Base-by-base conservation (phyloP, 2,888 invertebrate species). In the Aspidiotus rigidus region DNA sequence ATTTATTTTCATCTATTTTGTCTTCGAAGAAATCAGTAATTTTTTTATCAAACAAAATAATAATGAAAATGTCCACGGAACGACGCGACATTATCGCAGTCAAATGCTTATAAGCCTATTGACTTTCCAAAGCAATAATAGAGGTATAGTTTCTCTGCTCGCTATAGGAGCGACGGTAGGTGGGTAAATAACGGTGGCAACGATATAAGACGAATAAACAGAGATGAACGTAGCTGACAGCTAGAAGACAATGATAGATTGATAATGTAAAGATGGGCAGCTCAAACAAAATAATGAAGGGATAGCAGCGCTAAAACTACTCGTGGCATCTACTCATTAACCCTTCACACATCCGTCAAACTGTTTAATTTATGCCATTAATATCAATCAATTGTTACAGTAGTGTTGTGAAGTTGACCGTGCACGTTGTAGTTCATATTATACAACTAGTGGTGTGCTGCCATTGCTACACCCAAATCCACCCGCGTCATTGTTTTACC, bases 361-460 rank as follows among this genome's bases (percentile, higher is more conserved):
- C 56, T 66, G 56, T 66, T 66, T 66, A 66, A 66, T 66, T 66
- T 66, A 66, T 66, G 64, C 64, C 57, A 66, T 66, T 66, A 66
- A 66, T 66, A 67, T 67, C 67, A 67, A 67, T 67, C 67, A 67
- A 60, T 39, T 49, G 44, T n/a, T 59, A 28, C 28, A 59, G 6
- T 13, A 59, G 17, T 17, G 16, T 59, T 16, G 17, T 59, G 39
- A 28, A 28, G 28, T 28, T 28, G 28, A 28, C 28, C 28, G 28
- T 28, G 28, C 28, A 28, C 28, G 28, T 28, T 28, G 28, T 28
- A 28, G 28, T 28, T 28, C 28, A 28, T 28, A 28, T 28, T 28
- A 28, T 28, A 28, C 59, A 13, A 39, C 28, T 28, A 59, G 7
- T 28, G 56, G 56, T 16, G 59, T 59, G 59, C 59, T 59, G 39